phyloP scores from a whole-genome alignment of 2,113 vertebrate genomes.

The Alexandromys fortis region DNA sequence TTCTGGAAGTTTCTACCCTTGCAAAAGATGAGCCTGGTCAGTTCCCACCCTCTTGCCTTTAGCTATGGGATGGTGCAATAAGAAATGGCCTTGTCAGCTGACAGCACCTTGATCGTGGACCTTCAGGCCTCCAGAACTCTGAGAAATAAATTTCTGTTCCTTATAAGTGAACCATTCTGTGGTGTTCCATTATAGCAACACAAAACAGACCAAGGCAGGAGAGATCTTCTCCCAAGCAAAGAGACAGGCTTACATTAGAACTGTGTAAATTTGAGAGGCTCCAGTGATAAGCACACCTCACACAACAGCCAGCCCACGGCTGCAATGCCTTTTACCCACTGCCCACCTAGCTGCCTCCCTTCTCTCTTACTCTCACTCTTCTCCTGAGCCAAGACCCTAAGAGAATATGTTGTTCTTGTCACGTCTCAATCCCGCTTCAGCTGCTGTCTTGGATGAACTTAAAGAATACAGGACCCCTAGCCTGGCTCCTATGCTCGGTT shows the following conservation, averaged over 20 bases:
- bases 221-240: not conserved
- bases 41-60: not conserved
- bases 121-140: not conserved
- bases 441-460: not conserved
- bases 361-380: not conserved
- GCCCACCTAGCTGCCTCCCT: too few species aligned
- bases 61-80: not conserved
- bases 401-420: not conserved
- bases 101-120: not conserved
- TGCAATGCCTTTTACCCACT: not conserved
- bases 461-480: not conserved
- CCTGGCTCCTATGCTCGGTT: not conserved
- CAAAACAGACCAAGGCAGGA: not conserved
- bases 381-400: not conserved
- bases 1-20: not conserved
- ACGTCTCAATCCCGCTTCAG: not conserved
- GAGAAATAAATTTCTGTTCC: not conserved
- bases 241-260: not conserved
- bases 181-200: not conserved
- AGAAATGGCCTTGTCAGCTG: not conserved
- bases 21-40: not conserved
- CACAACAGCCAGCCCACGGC: not conserved
- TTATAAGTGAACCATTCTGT: not conserved
- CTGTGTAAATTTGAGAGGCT: not conserved
- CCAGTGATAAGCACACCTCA: too few species aligned